Evolutionary conservation across 1,140 invertebrate genomes (phyloP).

Genomic region (Atopsyche davidsoni): DNA sequence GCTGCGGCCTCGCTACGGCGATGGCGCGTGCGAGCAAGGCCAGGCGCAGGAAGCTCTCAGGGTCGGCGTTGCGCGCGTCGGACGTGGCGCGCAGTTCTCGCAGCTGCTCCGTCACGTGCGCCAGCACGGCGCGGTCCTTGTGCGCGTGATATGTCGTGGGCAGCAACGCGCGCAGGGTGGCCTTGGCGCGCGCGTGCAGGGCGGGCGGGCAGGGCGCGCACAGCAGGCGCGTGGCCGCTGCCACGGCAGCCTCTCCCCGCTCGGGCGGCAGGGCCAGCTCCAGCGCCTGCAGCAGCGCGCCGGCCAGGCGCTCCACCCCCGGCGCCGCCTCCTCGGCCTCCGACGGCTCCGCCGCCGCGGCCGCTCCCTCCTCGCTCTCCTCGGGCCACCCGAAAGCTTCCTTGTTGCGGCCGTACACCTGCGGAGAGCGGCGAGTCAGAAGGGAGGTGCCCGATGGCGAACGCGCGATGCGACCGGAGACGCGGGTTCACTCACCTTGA

Average conservation of each 20-base stretch:
- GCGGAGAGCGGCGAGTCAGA: constrained; percentile 14
- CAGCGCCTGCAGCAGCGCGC: constrained; percentile 41
- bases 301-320: constrained; percentile 42
- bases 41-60: constrained; percentile 85
- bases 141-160: constrained; percentile 75
- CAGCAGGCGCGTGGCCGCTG: constrained; percentile 72
- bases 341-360: constrained; percentile 44
- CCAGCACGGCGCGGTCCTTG: constrained; percentile 74
- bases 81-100: constrained; percentile 55
- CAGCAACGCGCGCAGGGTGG: constrained; percentile 76
- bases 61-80: constrained; percentile 66
- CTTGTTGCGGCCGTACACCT: constrained; percentile 87
- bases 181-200: constrained; percentile 72
- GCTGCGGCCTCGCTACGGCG: constrained; percentile 74
- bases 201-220: constrained; percentile 74
- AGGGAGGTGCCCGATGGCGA: background rate
- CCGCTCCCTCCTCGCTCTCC: constrained; percentile 78
- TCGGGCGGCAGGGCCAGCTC: constrained; percentile 34
- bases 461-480: too few species aligned
- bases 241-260: constrained; percentile 32
- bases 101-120: constrained; percentile 68
- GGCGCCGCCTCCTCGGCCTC: constrained; percentile 28
- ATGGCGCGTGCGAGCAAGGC: constrained; percentile 79
- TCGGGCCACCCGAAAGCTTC: constrained; percentile 96
- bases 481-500: constrained; percentile 67